A percentile compares a stretch with the other conserved stretches of the same genome.
Conservation (phyloP, 1,140 invertebrate genomes). For the Globodera rostochiensis region DNA sequence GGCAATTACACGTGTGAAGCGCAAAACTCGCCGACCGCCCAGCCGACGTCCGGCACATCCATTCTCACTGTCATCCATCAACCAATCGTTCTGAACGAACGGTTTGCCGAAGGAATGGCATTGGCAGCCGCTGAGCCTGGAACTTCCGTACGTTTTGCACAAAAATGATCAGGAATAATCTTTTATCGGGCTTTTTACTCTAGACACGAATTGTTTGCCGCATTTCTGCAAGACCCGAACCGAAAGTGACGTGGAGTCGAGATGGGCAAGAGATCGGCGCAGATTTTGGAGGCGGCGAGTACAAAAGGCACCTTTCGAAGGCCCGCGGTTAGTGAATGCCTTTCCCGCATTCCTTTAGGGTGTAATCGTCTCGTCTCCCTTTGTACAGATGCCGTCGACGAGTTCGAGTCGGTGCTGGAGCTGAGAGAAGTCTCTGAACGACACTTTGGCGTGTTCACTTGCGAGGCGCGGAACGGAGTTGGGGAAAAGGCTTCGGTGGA, state of each 20-base stretch:
- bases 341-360: no score
- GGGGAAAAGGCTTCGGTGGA: slow-evolving; percentile 35
- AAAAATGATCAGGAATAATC: slow-evolving; percentile 5
- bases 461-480: slow-evolving; percentile 45
- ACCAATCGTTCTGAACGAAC: slow-evolving; percentile 43
- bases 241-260: slow-evolving; percentile 41
- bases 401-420: slow-evolving; percentile 49
- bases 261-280: slow-evolving; percentile 42
- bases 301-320: slow-evolving; percentile 7
- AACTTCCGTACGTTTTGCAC: slow-evolving; percentile 34
- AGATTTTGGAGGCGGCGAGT: neutral
- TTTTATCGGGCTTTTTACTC: slow-evolving; percentile 23
- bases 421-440: slow-evolving; percentile 38
- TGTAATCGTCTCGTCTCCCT: neutral
- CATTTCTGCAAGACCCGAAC: slow-evolving; percentile 53
- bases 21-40: slow-evolving; percentile 25
- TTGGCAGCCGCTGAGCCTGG: slow-evolving; percentile 49
- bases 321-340: neutral
- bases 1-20: slow-evolving; percentile 51
- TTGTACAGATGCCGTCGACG: slow-evolving; percentile 24
- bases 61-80: slow-evolving; percentile 39
- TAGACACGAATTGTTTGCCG: slow-evolving; percentile 42
- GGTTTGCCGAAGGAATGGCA: slow-evolving; percentile 35
- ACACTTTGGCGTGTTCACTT: slow-evolving; percentile 45
- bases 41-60: neutral